These are phyloP conservation scores for Furcifer pardalis DNA, from an alignment of 2,797 vertebrate species.

Conservation along the genomic window DNA sequence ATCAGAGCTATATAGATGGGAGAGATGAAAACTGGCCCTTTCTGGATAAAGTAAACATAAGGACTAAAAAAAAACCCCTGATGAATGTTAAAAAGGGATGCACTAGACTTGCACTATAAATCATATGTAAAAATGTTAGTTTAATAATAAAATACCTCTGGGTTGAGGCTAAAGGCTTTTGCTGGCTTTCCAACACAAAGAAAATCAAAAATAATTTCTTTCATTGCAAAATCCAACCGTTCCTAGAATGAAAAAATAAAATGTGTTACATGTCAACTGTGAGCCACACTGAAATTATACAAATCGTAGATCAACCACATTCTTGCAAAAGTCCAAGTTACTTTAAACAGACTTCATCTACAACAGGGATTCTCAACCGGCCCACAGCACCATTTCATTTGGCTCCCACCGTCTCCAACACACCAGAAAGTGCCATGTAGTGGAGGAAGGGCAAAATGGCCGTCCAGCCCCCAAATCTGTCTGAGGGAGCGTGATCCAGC, in stretches of 20 bases:
- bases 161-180: slow-evolving; percentile 98
- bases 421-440: no score
- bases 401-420: no score
- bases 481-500: no score
- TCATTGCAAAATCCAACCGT: slow-evolving; percentile 99
- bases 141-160: slow-evolving; percentile 84
- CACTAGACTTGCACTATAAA: background rate
- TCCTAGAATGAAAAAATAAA: slow-evolving; percentile 80
- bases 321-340: background rate
- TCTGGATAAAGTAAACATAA: background rate
- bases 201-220: slow-evolving; percentile 99
- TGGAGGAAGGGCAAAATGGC: no score
- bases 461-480: no score
- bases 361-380: no score
- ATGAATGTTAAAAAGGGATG: background rate
- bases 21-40: background rate
- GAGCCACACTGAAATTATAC: background rate
- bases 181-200: slow-evolving; percentile 98
- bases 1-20: background rate
- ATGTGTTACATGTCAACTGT: background rate
- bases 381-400: no score
- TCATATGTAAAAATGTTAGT: background rate
- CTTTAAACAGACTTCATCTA: background rate
- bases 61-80: background rate
- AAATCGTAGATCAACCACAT: background rate